A percentile compares a stretch with the other conserved stretches of the same genome.
phyloP scores from a whole-genome alignment of 2,113 vertebrate genomes.

The Brienomyrus brachyistius region DNA sequence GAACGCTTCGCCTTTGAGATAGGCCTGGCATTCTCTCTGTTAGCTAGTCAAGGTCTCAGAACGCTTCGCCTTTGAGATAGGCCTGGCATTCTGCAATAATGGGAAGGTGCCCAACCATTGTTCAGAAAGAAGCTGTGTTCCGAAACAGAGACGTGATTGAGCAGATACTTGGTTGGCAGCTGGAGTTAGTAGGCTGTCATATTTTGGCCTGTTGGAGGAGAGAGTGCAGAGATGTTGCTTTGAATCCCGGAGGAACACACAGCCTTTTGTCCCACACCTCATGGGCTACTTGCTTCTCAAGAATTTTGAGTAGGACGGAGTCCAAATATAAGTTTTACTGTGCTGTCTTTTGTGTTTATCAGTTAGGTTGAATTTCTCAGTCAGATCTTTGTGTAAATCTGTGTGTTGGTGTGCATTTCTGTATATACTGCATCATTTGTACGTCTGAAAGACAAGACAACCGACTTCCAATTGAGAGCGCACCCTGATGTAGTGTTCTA shows the following conservation, averaged over 20 bases:
- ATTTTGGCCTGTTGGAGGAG: slow-evolving; percentile 58
- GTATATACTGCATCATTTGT: slow-evolving; percentile 12
- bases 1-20: background rate
- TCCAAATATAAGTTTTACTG: slow-evolving; percentile 48
- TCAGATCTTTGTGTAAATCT: slow-evolving; percentile 20
- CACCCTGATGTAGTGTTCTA: background rate
- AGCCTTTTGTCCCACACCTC: slow-evolving; percentile 46
- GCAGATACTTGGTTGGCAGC: slow-evolving; percentile 41
- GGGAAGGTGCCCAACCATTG: slow-evolving; percentile 13
- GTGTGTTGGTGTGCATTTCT: slow-evolving; percentile 23
- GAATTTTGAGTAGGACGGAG: slow-evolving; percentile 61
- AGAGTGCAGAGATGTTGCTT: slow-evolving; percentile 66
- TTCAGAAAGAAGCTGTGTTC: background rate
- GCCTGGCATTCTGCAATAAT: slow-evolving; percentile 24
- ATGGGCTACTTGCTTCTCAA: slow-evolving; percentile 41
- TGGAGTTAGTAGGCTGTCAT: slow-evolving; percentile 49
- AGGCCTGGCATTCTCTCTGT: background rate
- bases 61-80: background rate
- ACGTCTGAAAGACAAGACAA: background rate
- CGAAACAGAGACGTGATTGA: slow-evolving; percentile 47
- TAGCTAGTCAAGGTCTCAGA: background rate
- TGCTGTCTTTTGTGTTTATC: slow-evolving; percentile 9
- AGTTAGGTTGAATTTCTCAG: background rate
- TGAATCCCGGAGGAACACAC: slow-evolving; percentile 52
- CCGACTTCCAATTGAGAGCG: background rate